Conservation (phyloP, 2,888 invertebrate genomes). For the Caenorhabditis becei region DNA sequence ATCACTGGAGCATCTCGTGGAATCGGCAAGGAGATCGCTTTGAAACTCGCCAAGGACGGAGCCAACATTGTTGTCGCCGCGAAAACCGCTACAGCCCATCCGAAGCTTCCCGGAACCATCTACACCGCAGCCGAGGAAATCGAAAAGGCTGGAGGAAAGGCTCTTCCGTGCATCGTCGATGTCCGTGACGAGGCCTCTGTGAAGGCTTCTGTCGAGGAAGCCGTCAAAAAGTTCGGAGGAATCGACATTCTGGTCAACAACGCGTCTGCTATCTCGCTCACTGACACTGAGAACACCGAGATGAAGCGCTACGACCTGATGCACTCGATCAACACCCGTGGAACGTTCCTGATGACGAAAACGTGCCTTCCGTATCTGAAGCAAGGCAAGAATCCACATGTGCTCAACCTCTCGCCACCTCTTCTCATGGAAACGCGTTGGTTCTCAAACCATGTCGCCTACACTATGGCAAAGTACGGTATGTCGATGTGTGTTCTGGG, state of each 20-base stretch:
- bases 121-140: slow-evolving; percentile 93
- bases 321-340: slow-evolving; percentile 94
- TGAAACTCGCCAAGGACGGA: slow-evolving; percentile 85
- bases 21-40: slow-evolving; percentile 70
- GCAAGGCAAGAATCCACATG: slow-evolving; percentile 92
- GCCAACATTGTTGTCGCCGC: slow-evolving; percentile 94
- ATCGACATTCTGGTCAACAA: slow-evolving; percentile 95
- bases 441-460: slow-evolving; percentile 87
- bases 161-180: slow-evolving; percentile 87
- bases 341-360: slow-evolving; percentile 96
- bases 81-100: slow-evolving; percentile 92
- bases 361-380: slow-evolving; percentile 91
- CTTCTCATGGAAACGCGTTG: slow-evolving; percentile 88
- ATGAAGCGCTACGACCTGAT: slow-evolving; percentile 98
- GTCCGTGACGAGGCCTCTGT: slow-evolving; percentile 89
- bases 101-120: slow-evolving; percentile 93
- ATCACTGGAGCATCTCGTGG: slow-evolving; percentile 73
- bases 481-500: slow-evolving; percentile 94
- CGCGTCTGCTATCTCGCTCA: slow-evolving; percentile 90
- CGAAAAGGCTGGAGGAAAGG: slow-evolving; percentile 82
- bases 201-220: slow-evolving; percentile 82
- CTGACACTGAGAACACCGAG: slow-evolving; percentile 86
- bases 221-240: slow-evolving; percentile 82
- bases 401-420: slow-evolving; percentile 95
- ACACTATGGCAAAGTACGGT: slow-evolving; percentile 97